Evolutionary conservation across 1,140 invertebrate genomes (phyloP).

Genomic region (Cotesia typhae): DNA sequence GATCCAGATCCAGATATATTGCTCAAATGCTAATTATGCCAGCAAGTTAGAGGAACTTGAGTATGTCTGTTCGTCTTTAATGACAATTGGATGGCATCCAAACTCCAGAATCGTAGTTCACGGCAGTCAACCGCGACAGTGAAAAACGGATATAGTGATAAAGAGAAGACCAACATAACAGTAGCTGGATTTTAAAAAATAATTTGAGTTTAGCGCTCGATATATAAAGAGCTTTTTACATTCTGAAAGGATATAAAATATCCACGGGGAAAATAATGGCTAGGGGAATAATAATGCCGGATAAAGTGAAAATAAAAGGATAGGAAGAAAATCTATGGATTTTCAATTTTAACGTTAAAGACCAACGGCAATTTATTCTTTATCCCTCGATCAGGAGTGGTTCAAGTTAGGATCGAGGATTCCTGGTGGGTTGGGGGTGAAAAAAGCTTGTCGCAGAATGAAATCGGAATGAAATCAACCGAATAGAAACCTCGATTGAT

Average conservation of each 20-base stretch:
- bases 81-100: constrained; percentile 29
- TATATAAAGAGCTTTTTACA: not conserved
- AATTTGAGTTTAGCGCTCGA: constrained; percentile 6
- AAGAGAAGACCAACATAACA: too few species aligned
- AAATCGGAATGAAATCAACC: constrained; percentile 32
- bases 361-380: constrained; percentile 32
- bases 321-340: not conserved
- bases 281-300: not conserved
- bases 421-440: constrained; percentile 2
- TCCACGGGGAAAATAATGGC: constrained; percentile 2
- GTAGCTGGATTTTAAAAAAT: constrained; percentile 5
- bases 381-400: constrained; percentile 24
- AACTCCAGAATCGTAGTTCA: not conserved
- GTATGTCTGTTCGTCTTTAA: constrained; percentile 16
- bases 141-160: too few species aligned
- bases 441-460: constrained; percentile 23
- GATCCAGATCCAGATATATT: constrained; percentile 3
- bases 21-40: constrained; percentile 19
- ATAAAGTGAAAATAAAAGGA: constrained; percentile 7
- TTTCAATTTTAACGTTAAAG: constrained; percentile 29
- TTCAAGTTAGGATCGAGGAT: constrained; percentile 1
- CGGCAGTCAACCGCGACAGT: not conserved
- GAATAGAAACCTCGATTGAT: constrained; percentile 30
- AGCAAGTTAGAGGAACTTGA: not conserved
- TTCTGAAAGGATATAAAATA: too few species aligned